Evolutionary conservation across 1,140 invertebrate species (phyloP).

Genomic region (Brachionus rotundiformis): DNA sequence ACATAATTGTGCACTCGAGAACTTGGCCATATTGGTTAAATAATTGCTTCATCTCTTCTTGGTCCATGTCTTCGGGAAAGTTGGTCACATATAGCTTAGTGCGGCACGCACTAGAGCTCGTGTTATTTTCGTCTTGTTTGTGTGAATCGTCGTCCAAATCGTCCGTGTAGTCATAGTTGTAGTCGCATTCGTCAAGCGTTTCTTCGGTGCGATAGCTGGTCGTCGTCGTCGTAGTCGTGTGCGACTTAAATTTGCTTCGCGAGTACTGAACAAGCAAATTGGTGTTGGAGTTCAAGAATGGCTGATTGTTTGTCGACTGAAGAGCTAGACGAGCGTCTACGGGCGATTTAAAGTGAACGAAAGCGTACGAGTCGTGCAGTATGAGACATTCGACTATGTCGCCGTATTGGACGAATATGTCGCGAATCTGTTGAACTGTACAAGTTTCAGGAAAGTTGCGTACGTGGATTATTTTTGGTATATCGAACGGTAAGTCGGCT

Average conservation of each 20-base stretch:
- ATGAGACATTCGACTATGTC: constrained; percentile 47
- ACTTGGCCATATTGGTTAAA: constrained; percentile 43
- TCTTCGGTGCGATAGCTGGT: background rate
- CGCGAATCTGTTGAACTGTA: constrained; percentile 30
- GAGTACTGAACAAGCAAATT: constrained; percentile 49
- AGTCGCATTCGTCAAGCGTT: background rate
- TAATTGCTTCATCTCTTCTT: constrained; percentile 51
- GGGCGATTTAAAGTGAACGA: constrained; percentile 45
- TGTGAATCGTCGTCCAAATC: background rate
- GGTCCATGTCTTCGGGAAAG: constrained; percentile 51
- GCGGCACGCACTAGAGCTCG: background rate
- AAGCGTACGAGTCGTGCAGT: constrained; percentile 49
- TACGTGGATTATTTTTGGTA: constrained; percentile 46
- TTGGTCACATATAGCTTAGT: constrained; percentile 49
- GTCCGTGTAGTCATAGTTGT: background rate
- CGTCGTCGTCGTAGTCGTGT: background rate
- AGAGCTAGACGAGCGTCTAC: constrained; percentile 34
- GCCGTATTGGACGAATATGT: constrained; percentile 39
- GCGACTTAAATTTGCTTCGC: constrained; percentile 38
- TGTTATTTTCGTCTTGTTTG: background rate
- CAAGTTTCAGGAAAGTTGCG: constrained; percentile 48
- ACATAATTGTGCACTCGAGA: constrained; percentile 48
- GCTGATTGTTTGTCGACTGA: constrained; percentile 43
- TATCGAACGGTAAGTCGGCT: background rate
- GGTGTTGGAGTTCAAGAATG: background rate